phyloP scores from a whole-genome alignment of 2,113 vertebrate species.

The Heptranchias perlo region DNA sequence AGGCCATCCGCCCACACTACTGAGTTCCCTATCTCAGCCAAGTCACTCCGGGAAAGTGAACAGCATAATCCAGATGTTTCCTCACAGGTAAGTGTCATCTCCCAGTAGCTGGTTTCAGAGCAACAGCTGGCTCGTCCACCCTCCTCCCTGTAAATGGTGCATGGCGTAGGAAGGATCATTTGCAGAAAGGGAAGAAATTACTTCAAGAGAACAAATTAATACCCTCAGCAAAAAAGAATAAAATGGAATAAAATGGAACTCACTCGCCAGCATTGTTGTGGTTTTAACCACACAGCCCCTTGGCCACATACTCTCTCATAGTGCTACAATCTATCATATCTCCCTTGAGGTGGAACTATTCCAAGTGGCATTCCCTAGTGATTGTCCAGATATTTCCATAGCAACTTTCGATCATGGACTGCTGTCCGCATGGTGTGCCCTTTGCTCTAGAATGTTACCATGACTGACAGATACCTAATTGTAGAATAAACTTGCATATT shows the following conservation, averaged over 20 bases:
- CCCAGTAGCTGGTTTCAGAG: background rate
- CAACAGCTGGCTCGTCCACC: background rate
- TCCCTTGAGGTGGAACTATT: background rate
- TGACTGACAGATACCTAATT: background rate
- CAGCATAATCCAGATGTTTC: background rate
- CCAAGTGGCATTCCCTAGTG: background rate
- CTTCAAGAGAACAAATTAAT: background rate
- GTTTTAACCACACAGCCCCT: background rate
- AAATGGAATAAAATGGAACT: background rate
- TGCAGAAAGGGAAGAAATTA: background rate
- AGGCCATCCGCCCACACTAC: background rate
- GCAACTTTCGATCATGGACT: background rate
- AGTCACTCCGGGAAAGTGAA: background rate
- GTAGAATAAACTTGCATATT: background rate
- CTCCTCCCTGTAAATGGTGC: background rate
- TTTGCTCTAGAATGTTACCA: background rate
- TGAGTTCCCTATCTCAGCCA: background rate
- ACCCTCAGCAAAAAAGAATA: background rate
- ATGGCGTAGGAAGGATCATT: background rate
- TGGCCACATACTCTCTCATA: background rate
- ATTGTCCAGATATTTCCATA: conserved; percentile 23
- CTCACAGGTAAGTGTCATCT: background rate
- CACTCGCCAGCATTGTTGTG: background rate
- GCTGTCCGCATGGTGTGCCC: background rate
- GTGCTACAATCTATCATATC: background rate